A percentile compares a stretch with the other conserved stretches of the same genome.
Conservation (phyloP, 2,888 invertebrate genomes). For the Platycheirus rosarum region DNA sequence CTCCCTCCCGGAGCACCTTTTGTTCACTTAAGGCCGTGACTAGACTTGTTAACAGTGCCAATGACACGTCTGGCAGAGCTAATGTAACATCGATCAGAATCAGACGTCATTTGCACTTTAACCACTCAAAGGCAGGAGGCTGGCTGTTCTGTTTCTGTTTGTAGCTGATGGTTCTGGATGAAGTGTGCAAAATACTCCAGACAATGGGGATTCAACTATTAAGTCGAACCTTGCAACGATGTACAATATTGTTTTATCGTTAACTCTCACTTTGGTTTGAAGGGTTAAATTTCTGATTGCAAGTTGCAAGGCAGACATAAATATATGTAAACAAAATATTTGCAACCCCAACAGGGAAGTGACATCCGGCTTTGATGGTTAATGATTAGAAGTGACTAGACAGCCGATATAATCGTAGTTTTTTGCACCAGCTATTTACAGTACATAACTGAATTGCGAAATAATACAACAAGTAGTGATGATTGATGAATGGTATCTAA, state of each 20-base stretch:
- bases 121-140: conserved; percentile 7
- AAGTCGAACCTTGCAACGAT: conserved; percentile 42
- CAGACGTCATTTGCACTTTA: conserved; percentile 43
- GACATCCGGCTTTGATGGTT: conserved; percentile 25
- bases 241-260: conserved; percentile 51
- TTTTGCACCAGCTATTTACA: too few relatives aligned
- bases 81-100: conserved; percentile 61
- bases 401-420: too few relatives aligned
- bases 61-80: conserved; percentile 51
- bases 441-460: too few relatives aligned
- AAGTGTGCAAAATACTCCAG: conserved; percentile 33
- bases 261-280: conserved; percentile 35
- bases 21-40: conserved; percentile 56
- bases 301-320: conserved; percentile 23
- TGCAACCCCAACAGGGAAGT: conserved; percentile 1
- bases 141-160: too few relatives aligned
- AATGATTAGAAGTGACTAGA: too few relatives aligned
- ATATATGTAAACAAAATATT: conserved; percentile 8
- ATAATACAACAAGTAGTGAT: too few relatives aligned
- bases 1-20: conserved; percentile 34
- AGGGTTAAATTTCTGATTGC: conserved; percentile 20
- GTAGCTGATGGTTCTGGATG: neutral
- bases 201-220: conserved; percentile 44
- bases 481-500: too few relatives aligned
- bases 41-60: conserved; percentile 69